Evolutionary conservation across 1,140 invertebrate species (phyloP), one percentile per base, ranked within the genome.

Genomic region (Bombus sylvicola): DNA sequence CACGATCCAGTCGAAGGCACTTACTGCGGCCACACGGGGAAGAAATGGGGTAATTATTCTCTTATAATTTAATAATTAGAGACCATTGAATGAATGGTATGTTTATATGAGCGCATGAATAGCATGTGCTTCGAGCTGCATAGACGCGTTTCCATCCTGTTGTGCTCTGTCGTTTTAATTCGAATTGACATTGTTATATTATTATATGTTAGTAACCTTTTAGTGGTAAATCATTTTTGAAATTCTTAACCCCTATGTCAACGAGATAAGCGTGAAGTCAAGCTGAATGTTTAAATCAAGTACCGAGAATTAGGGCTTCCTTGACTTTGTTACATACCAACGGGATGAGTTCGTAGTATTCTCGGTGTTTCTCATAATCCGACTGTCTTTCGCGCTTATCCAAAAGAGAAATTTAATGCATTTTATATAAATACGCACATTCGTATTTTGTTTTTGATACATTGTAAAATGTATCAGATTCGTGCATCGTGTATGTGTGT

Each of bases 1-100:
- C 98, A 97, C 93, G 96, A 98, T 95, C 95, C 96, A 0, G 95
- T 96, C 41, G 96, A 97, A 13, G 96, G 96, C 71, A 96, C 96
- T 59, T 95, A 97, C 87, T 95, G 97, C 75, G 97, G 97, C 72
- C 95, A 97, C 91, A 97, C 97, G 69, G 96, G 96, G 57, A 92
- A 95, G 89, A 96, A 96, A 94, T 98, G 97, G 97, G 97, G 97
- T 98, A 96, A 85, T 87, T 81, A 69, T 31, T 39, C 13, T 34
- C 34, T 57, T 53, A 47, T 37, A 34, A 37, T 37, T 75, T 2
- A 15, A 57, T 31, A 6, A 74, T 74, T 13, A 41, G 31, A 34
- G 8, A 18, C 6, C n/a, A 43, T 73, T 41, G 37, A 4, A 47
- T 31, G 34, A 28, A 37, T 2, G 25, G 4, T 76, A 31, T 39